Percentiles rank a stretch among this genome's conserved stretches.
These are phyloP conservation scores for Bagarius yarrelli DNA, from an alignment of 2,113 vertebrate species.

Conservation along the genomic window DNA sequence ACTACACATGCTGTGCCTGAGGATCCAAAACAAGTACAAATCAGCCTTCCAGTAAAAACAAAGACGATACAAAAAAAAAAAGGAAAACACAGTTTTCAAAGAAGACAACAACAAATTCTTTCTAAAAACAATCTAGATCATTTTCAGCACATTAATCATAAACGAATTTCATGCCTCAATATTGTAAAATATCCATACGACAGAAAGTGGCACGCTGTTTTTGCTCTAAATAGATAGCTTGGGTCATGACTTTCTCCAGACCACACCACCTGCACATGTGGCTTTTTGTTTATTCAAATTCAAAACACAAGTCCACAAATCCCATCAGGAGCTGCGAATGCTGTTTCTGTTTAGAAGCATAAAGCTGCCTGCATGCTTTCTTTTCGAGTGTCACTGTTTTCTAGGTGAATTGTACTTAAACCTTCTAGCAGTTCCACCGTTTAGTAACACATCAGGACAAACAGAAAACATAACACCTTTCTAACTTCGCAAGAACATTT, in stretches of 20 bases:
- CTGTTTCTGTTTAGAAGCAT: slow-evolving; percentile 19
- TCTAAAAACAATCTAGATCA: neutral
- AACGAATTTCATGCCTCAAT: neutral
- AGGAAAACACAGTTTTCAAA: no score
- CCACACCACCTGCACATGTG: slow-evolving; percentile 22
- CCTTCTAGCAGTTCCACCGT: neutral
- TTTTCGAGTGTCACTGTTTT: neutral
- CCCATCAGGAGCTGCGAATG: slow-evolving; percentile 7
- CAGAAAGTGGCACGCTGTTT: slow-evolving; percentile 2
- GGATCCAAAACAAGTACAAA: neutral
- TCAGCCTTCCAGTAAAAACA: neutral
- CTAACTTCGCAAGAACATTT: neutral
- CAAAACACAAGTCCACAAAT: neutral
- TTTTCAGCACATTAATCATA: slow-evolving; percentile 11
- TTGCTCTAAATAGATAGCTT: neutral
- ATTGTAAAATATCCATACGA: neutral
- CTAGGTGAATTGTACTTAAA: neutral
- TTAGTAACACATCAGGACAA: neutral
- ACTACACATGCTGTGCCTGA: neutral
- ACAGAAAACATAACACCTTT: neutral
- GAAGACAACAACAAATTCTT: no score
- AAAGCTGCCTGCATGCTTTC: neutral
- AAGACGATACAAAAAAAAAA: neutral
- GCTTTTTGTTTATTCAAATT: slow-evolving; percentile 33
- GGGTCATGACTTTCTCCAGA: neutral